Evolutionary conservation across 35 echinoderm and acorn worm genomes (phyloP).

Genomic region (Anneissia japonica): DNA sequence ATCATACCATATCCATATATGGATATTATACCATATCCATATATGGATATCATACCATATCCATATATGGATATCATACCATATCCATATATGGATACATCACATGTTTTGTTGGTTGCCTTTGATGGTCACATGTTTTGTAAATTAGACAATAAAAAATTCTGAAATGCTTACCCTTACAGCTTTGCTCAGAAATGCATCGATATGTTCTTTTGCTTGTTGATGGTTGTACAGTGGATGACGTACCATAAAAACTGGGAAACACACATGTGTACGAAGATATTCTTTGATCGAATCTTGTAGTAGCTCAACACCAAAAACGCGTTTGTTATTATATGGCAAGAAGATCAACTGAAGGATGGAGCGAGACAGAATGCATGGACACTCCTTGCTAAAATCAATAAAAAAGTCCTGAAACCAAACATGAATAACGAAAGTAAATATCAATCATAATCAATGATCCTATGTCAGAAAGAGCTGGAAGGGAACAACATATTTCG

Average conservation of each 20-base stretch:
- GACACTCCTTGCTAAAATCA: constrained; percentile 82
- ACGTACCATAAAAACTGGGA: constrained; percentile 40
- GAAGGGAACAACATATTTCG: no score
- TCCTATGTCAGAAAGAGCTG: no score
- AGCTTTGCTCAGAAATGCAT: constrained; percentile 56
- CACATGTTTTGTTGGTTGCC: no score
- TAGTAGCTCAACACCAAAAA: constrained; percentile 72
- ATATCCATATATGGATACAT: no score
- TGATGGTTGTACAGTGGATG: constrained; percentile 79
- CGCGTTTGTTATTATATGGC: constrained; percentile 75
- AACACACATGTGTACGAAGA: constrained; percentile 54
- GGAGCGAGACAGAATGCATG: constrained; percentile 73
- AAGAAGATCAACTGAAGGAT: constrained; percentile 77
- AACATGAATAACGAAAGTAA: no score
- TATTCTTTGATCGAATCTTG: constrained; percentile 70
- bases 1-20: no score
- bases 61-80: no score
- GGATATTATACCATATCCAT: no score
- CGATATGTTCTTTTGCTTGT: constrained; percentile 78
- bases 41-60: no score
- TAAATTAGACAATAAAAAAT: no score
- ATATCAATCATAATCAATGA: no score
- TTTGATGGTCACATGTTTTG: no score
- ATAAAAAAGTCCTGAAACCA: constrained; percentile 69
- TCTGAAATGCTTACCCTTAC: constrained; percentile 82